Evolutionary conservation across 2,797 vertebrate species (phyloP), one percentile per base, ranked within the genome.

Genomic region (Echiichthys vipera): DNA sequence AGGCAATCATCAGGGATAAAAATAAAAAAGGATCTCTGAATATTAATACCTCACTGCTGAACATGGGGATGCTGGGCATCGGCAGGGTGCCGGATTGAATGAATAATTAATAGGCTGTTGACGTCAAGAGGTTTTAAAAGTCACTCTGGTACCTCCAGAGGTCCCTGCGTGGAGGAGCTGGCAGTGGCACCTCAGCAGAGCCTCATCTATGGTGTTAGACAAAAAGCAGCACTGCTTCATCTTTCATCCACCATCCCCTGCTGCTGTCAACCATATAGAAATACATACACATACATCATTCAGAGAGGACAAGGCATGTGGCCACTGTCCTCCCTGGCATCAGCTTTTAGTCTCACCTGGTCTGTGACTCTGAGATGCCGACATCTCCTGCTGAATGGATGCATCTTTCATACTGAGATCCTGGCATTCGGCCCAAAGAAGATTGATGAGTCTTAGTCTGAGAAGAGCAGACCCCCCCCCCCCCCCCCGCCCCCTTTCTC

Each of bases 81-180:
- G 1, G 46, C 76, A 64, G 73, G 80, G 63, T 63, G 67, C 72
- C 65, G 70, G 68, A 69, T 56, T 63, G 62, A 83, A 80, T 89
- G 80, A 91, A 91, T 90, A 87, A 89, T 93, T 72, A 80, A 89
- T 78, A 58, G 36, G 37, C 29, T 36, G 71, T 77, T 87, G 73
- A 87, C 81, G 70, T 89, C 81, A 86, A 39, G 51, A 64, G 75
- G 63, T 66, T 86, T 81, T 80, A 78, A 87, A 89, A 87, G 82
- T 88, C 87, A 81, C 53, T 56, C 65, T 72, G 61, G 72, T 81
- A 47, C 77, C 53, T 71, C 61, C 25, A 78, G 78, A 78, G 68
- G 58, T 81, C 49, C 34, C 59, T 65, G 58, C 11, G 1, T 43
- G 49, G 29, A 64, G 64, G 29, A 72, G 45, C 56, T 72, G 45